Conservation (phyloP, 2,797 vertebrate genomes). For the Nannoperca australis region DNA sequence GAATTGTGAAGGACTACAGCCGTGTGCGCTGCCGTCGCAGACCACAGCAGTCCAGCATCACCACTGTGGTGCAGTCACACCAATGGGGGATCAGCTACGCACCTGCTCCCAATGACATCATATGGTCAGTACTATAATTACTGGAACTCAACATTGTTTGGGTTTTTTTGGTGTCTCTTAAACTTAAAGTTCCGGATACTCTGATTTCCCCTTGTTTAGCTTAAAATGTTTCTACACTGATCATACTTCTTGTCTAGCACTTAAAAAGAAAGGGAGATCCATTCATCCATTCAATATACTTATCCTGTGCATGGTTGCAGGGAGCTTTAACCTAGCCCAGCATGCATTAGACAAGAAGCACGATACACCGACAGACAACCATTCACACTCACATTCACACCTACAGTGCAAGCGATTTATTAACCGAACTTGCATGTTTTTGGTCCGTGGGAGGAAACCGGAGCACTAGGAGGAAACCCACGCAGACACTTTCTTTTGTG, state of each 20-base stretch:
- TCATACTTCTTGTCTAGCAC: neutral
- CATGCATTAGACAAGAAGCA: slow-evolving; percentile 2
- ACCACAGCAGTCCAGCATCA: slow-evolving; percentile 95
- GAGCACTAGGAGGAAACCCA: slow-evolving; percentile 32
- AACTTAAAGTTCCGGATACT: neutral
- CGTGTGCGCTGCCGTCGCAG: slow-evolving; percentile 83
- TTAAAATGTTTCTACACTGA: neutral
- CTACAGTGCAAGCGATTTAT: slow-evolving; percentile 15
- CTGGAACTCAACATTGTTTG: neutral
- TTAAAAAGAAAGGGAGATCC: neutral
- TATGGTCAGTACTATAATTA: slow-evolving; percentile 88
- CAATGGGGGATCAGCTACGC: slow-evolving; percentile 90
- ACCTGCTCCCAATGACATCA: slow-evolving; percentile 94
- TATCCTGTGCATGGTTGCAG: neutral
- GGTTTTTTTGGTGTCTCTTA: neutral
- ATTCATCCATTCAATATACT: neutral
- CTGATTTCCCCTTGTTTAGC: neutral
- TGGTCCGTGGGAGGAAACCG: slow-evolving; percentile 46
- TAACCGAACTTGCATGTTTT: slow-evolving; percentile 40
- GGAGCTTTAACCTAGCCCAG: slow-evolving; percentile 12
- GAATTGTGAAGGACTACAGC: slow-evolving; percentile 92
- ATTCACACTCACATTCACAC: slow-evolving; percentile 41
- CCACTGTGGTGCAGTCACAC: slow-evolving; percentile 91
- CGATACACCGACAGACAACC: neutral
- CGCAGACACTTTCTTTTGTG: slow-evolving; percentile 39